These are phyloP conservation scores for Climacteris rufus DNA, from an alignment of 2,113 vertebrate genomes.

Conservation along the genomic window DNA sequence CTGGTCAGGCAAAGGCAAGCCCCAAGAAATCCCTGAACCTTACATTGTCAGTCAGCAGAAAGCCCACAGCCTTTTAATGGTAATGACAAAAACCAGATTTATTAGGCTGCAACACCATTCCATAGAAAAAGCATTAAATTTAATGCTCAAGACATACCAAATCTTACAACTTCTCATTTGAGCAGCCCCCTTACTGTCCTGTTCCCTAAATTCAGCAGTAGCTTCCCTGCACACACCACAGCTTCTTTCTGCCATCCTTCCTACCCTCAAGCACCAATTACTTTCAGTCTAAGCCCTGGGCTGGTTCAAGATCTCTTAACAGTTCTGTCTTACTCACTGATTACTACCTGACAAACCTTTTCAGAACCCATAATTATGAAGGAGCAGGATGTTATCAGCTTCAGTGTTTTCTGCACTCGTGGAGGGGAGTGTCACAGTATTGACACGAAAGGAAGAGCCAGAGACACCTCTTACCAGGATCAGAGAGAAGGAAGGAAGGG, in stretches of 20 bases:
- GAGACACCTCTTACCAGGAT: no score
- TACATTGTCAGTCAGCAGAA: background rate
- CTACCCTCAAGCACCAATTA: background rate
- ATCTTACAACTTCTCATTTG: background rate
- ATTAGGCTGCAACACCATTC: background rate
- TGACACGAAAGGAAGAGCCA: no score
- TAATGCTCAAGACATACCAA: background rate
- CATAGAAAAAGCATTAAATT: background rate
- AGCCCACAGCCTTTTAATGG: fast-evolving
- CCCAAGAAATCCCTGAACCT: background rate
- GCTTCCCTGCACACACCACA: background rate
- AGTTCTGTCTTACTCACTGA: background rate
- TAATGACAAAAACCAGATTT: background rate
- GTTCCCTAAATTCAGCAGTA: background rate
- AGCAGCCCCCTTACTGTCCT: background rate
- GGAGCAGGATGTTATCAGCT: background rate
- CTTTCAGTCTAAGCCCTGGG: background rate
- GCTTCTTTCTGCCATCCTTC: background rate
- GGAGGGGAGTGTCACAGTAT: no score
- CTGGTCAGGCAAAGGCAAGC: background rate
- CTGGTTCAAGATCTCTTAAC: background rate
- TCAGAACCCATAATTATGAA: background rate
- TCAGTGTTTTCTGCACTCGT: fast-evolving
- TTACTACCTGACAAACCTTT: background rate
- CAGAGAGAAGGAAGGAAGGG: no score